Evolutionary conservation across 2,797 vertebrate genomes (phyloP), one percentile per base, ranked within the genome.

Genomic region (Lateolabrax maculatus): DNA sequence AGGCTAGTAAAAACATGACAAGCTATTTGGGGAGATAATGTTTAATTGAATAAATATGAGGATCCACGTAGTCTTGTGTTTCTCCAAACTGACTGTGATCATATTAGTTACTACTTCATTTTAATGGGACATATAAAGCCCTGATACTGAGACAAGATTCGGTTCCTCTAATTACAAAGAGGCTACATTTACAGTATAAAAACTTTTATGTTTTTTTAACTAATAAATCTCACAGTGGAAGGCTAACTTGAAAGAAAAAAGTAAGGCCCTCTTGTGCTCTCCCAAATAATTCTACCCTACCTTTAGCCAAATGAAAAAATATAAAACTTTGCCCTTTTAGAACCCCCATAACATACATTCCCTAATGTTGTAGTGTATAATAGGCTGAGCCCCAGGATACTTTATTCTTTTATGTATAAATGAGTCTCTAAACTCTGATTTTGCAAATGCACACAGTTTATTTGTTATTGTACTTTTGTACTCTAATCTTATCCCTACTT

Each of bases 391-490:
- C 36, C 7, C 34, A 27, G 5, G 25, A 13, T n/a, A 23, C 31
- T 65, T 36, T 34, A 25, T 65, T 60, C 27, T 27, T 48, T 52
- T 12, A 34, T 49, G 23, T 23, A 36, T 44, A 64, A 56, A 72
- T 64, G 6, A 75, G 67, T 72, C 44, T 5, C 25, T 64, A 19
- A 69, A 18, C 19, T 69, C 36, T 66, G 31, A 76, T 48, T 77
- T 34, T 67, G 48, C 27, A 55, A 48, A 71, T 53, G 34, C 19
- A 8, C 48, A 70, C 36, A 55, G 9, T 49, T 31, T 51, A 79
- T 81, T 66, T 67, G 29, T 70, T 57, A 79, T 37, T 68, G 41
- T 57, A 55, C 21, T 57, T 81, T 71, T 74, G 8, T 61, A 79
- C 73, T 63, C 51, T n/a, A 80, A 79, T 51, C 77, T 75, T 10